phyloP scores from a whole-genome alignment of 2,113 vertebrate species.

The Cnemophilus loriae region DNA sequence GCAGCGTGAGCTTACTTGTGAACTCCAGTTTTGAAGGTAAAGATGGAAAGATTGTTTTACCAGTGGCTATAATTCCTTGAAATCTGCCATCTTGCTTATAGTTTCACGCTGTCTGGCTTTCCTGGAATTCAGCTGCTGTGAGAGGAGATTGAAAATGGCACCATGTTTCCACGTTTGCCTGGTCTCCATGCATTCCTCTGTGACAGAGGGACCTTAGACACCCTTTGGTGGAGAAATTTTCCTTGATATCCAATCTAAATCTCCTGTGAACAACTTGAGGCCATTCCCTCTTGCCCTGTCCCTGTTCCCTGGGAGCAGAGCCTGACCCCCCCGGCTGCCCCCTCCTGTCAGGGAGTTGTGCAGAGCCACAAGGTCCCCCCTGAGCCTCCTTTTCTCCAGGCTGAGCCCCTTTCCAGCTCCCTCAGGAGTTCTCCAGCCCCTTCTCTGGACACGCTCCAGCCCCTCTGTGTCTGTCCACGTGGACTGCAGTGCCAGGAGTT shows the following conservation, averaged over 20 bases:
- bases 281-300: not conserved
- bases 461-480: rapidly evolving
- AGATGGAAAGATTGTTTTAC: not conserved
- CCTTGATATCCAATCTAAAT: not conserved
- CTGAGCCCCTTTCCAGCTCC: not conserved
- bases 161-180: not conserved
- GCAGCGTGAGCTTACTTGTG: not conserved
- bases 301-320: not conserved
- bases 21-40: not conserved
- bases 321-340: rapidly evolving
- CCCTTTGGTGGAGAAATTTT: not conserved
- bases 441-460: rapidly evolving
- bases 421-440: not conserved
- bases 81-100: not conserved
- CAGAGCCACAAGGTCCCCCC: not conserved
- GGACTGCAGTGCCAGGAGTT: not conserved
- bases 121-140: not conserved
- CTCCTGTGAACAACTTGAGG: rapidly evolving
- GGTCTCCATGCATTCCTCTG: rapidly evolving
- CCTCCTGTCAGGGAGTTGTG: not conserved
- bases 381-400: not conserved
- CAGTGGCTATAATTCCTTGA: not conserved
- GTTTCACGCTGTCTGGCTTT: not conserved
- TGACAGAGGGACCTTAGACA: not conserved
- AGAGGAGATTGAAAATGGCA: not conserved